Evolutionary conservation across 1,140 invertebrate species (phyloP), one percentile per base, ranked within the genome.

Genomic region (Pseudomyrmex dendroicus): DNA sequence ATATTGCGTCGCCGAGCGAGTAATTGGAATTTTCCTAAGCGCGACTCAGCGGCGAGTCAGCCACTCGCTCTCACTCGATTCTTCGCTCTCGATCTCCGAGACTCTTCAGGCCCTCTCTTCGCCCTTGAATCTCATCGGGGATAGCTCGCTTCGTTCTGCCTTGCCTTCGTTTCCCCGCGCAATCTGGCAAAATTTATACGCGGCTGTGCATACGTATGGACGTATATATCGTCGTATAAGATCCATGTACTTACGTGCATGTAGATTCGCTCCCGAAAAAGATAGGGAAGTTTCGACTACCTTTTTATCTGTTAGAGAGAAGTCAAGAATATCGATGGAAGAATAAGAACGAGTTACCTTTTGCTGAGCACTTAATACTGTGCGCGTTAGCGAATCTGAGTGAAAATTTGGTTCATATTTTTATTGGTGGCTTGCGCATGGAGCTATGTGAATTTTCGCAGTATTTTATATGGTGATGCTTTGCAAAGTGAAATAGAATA

Each of bases 21-120:
- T 93, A 93, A 94, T 94, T 94, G 93, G 91, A 93, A 91, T 93
- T 93, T 93, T 89, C 88, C 88, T 87, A 87, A 86, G 59, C 84
- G 83, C 86, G 54, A 80, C 54, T 63, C 78, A 82, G 44, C 59
- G 87, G 84, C 91, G 91, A 92, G 73, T 91, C 91, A 89, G 84
- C 73, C 54, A 22, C 61, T 22, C 57, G 72, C 56, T 46, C 35
- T 35, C 56, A 17, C 25, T 54, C 67, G 67, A 72, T 67, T 74
- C 68, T 80, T 80, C 46, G 76, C 13, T 62, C 59, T 61, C 82
- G 74, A 80, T 87, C 52, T 87, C 52, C 20, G 66, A 80, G 66
- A 59, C 76, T 80, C 76, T 72, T 70, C 54, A 77, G 54, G 15
- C 62, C 9, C 62, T 35, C 2, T 20, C 4, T 25, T 35, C 13